Conservation (phyloP, 2,113 vertebrate species). For the Takifugu flavidus region DNA sequence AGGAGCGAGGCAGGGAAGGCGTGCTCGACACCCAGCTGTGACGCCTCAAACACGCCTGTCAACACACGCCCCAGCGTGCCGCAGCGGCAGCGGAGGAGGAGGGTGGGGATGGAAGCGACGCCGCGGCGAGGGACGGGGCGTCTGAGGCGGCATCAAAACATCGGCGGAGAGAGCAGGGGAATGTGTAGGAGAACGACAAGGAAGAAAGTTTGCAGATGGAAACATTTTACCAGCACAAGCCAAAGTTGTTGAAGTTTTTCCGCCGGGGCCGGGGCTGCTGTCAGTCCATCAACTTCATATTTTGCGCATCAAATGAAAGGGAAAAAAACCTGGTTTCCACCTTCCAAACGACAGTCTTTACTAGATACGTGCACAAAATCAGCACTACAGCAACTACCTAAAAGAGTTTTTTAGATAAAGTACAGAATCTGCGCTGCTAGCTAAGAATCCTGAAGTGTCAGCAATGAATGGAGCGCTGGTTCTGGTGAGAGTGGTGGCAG, state of each 20-base stretch:
- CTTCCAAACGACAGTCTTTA: background rate
- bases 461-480: too few species aligned
- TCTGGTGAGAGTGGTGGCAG: too few species aligned
- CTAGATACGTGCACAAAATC: conserved; percentile 1
- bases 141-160: background rate
- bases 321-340: too few species aligned
- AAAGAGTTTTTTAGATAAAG: too few species aligned
- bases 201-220: conserved; percentile 45
- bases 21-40: conserved; percentile 35
- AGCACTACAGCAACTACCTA: background rate
- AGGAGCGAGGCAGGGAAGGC: conserved; percentile 13
- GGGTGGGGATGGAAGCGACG: background rate
- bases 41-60: conserved; percentile 42
- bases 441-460: too few species aligned
- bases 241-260: background rate
- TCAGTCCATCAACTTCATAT: conserved; percentile 15
- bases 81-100: conserved; percentile 27
- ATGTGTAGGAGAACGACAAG: conserved; percentile 17
- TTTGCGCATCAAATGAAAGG: too few species aligned
- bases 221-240: conserved; percentile 17
- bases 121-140: conserved; percentile 1
- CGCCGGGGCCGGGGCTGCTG: conserved; percentile 5
- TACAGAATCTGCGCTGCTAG: too few species aligned
- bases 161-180: conserved; percentile 23
- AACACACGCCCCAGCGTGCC: conserved; percentile 38